Evolutionary conservation across 2,113 vertebrate genomes (phyloP), one percentile per base, ranked within the genome.

Genomic region (Telmatochromis brichardi): DNA sequence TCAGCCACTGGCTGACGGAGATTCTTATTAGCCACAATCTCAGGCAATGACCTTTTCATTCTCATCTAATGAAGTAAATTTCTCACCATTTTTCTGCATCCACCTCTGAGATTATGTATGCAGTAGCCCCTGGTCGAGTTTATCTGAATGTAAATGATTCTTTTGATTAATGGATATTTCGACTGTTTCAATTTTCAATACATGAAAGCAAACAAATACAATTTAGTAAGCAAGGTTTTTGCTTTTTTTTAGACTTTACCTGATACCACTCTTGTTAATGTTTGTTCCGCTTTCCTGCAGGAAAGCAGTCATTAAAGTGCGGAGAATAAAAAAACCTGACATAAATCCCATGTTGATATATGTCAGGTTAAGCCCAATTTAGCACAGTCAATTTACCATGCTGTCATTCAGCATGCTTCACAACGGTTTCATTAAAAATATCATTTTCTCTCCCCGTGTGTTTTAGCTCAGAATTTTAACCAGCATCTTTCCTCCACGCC

Each of bases 21-120:
- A 83, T 79, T 85, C 93, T 89, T 87, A 90, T 94, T 94, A 94
- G 87, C 85, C 79, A 73, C 84, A 80, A 37, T 89, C 73, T 80
- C 47, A 71, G 45, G 28, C 79, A 57, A 79, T 92, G 93, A 94
- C 94, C 94, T 93, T 94, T 94, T 91, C 81, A 84, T 89, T 89
- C 88, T 83, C 78, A 82, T 84, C 37, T 80, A 91, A 87, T 21
- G 11, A 90, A 91, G 80, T 50, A 40, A 85, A 89, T 83, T 88
- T 80, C 57, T 68, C 42, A 7, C 54, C 71, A 55, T 84, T 53
- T 78, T 73, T 83, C 21, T 89, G 28, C 79, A 78, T 82, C 37
- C 40, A 23, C 10, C 55, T 19, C 54, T 73, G 63, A n/a, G 40
- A 50, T 85, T 42, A 57, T 65, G 86, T 65, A 84, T 19, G 8